Evolutionary conservation across 2,113 vertebrate genomes (phyloP), one percentile per base, ranked within the genome.

Genomic region (Corythornis madagascariensis): DNA sequence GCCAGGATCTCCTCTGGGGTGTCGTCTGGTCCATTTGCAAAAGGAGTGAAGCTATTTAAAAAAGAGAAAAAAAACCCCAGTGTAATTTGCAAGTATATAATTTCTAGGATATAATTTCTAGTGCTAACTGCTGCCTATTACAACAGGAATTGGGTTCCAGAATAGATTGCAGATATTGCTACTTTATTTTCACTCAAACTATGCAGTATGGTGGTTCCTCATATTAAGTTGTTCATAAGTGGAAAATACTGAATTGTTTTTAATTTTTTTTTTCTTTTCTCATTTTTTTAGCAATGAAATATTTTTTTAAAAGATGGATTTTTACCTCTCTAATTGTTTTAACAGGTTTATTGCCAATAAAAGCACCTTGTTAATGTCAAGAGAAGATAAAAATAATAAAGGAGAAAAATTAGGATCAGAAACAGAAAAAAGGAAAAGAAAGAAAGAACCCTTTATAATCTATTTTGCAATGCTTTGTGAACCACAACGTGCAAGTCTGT

Each of bases 1-100:
- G 99, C 98, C 95, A 99, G 94, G 73, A 99, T 99, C 96, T 99
- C 99, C 89, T 99, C 99, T 5, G 99, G 98, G 3, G 98, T 98
- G 81, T 99, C 98, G 2, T 99, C 98, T 4, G 98, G 98, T 22
- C 99, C 98, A 28, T 98, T 99, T 52, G 99, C 99, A 95, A 99
- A 99, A 4, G 99, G 99, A 45, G 99, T 99, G 94, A 99, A 99
- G 21, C 99, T 99, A 42, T 33, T 4, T 7, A n/a, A 55, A 70
- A 52, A 25, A 38, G 3, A 31, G 2, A 11, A 9, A 31, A 71
- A 21, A n/a, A 33, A 6, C 28, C 6, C 59, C 17, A 13, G 19
- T 47, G 18, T 38, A 28, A 70, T 65, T 82, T 77, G 35, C 29
- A 71, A 31, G 16, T 38, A 25, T 7, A 45, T 19, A 15, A 45